Conservation (phyloP, 2,888 invertebrate genomes). For the Lomographa bimaculata region DNA sequence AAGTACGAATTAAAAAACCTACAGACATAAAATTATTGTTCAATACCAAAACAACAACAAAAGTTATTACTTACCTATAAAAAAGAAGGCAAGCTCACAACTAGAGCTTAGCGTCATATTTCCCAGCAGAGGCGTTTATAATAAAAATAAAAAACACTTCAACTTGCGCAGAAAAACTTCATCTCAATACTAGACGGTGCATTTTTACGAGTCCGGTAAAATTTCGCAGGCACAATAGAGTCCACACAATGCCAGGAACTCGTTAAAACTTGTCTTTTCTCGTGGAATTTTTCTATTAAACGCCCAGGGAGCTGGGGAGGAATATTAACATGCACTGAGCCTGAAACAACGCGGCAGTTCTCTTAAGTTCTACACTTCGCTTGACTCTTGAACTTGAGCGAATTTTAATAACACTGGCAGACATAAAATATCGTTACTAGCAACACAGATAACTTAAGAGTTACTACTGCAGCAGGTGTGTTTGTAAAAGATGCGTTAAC, state of each 20-base stretch:
- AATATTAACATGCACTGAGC: constrained; percentile 31
- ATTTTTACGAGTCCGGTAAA: constrained; percentile 41
- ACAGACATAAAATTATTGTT: too few species aligned
- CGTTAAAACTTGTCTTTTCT: constrained; percentile 53
- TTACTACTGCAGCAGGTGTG: too few species aligned
- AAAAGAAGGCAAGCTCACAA: constrained; percentile 60
- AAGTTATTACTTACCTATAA: constrained; percentile 60
- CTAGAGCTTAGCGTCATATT: constrained; percentile 52
- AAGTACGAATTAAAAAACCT: too few species aligned
- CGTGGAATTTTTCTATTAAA: constrained; percentile 35
- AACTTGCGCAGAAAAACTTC: constrained; percentile 38
- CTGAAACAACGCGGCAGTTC: constrained; percentile 34
- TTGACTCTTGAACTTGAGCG: background rate
- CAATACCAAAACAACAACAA: too few species aligned
- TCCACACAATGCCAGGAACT: constrained; percentile 52
- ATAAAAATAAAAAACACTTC: constrained; percentile 37
- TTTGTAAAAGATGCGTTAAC: too few species aligned
- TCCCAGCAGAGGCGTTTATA: constrained; percentile 30
- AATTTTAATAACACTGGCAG: too few species aligned
- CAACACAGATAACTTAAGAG: too few species aligned
- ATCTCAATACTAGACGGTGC: constrained; percentile 45
- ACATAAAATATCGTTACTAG: too few species aligned
- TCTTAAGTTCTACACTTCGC: constrained; percentile 24
- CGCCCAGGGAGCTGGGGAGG: constrained; percentile 13
- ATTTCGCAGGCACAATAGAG: constrained; percentile 45